Evolutionary conservation across 2,797 vertebrate species (phyloP), one percentile per base, ranked within the genome.

Genomic region (Xiphorhynchus erythropygius): DNA sequence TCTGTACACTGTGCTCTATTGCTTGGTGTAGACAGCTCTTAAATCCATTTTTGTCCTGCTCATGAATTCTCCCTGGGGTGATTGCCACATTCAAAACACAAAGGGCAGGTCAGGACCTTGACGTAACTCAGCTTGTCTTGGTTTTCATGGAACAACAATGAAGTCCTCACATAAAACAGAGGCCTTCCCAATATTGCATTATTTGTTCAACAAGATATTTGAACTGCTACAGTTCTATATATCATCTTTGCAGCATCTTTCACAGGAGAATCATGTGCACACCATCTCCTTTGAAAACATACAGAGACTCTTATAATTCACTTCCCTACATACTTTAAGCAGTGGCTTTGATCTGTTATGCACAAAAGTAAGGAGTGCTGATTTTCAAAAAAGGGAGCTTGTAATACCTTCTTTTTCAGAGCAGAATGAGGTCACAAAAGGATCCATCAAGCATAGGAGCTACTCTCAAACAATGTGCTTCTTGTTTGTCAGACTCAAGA

Each of bases 91-190:
- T 27, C 67, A 79, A 68, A 67, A 23, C 84, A 92, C 86, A 95
- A 87, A 94, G 86, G 37, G 86, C 63, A 84, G 88, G 86, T 68
- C 90, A 87, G 56, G 92, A 87, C 93, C 85, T 94, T 89, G 56
- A 88, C 47, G 25, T 89, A 94, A 76, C n/a, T 95, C 77, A 70
- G 47, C 88, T 89, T 90, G 88, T 84, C 90, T 89, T 77, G 44
- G 52, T 94, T 94, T 96, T 93, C 78, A 16, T 67, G 28, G 41
- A 74, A 33, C 21, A 13, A 70, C 83, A 94, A 59, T 87, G 78
- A 76, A 87, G 37, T 52, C 83, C 69, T 86, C 59, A 91, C 37
- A 65, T 88, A 59, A 89, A 94, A 56, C 64, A 79, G 84, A 84
- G 56, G 13, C 71, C 64, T 93, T 93, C 1, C 5, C n/a, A 71